Conservation (phyloP, 2,797 vertebrate genomes). For the Thripadectes ignobilis region DNA sequence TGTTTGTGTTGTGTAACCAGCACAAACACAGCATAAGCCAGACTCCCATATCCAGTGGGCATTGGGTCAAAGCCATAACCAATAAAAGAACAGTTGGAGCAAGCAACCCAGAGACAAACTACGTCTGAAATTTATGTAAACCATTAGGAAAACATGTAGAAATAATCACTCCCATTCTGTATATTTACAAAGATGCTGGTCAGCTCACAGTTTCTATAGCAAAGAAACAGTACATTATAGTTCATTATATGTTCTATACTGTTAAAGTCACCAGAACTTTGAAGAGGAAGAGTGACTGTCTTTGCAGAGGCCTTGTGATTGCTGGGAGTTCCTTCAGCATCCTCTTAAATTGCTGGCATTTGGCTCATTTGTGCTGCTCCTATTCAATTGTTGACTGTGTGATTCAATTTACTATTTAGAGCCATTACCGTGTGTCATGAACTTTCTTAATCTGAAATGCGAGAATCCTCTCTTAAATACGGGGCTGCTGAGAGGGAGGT, state of each 20-base stretch:
- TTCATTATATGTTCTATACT: background rate
- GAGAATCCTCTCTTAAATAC: slow-evolving; percentile 41
- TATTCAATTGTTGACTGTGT: slow-evolving; percentile 45
- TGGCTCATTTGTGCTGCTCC: slow-evolving; percentile 25
- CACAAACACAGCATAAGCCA: background rate
- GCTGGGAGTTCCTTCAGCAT: slow-evolving; percentile 10
- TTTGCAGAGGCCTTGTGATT: background rate
- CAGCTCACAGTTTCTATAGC: background rate
- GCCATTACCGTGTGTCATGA: slow-evolving; percentile 54
- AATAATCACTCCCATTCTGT: background rate
- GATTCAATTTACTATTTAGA: slow-evolving; percentile 67
- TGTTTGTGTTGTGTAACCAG: background rate
- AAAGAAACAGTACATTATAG: background rate
- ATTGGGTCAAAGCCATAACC: background rate
- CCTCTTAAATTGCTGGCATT: background rate
- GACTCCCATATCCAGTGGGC: background rate
- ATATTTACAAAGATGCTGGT: background rate
- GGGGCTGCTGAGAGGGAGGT: slow-evolving; percentile 31
- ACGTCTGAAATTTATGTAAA: background rate
- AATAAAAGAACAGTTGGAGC: background rate
- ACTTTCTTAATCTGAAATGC: slow-evolving; percentile 49
- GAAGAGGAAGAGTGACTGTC: background rate
- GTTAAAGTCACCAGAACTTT: background rate
- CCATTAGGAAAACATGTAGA: background rate
- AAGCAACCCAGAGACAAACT: background rate